A percentile compares a stretch with the other conserved stretches of the same genome.
phyloP scores from a whole-genome alignment of 1,140 invertebrate species.

The Phthorimaea operculella region DNA sequence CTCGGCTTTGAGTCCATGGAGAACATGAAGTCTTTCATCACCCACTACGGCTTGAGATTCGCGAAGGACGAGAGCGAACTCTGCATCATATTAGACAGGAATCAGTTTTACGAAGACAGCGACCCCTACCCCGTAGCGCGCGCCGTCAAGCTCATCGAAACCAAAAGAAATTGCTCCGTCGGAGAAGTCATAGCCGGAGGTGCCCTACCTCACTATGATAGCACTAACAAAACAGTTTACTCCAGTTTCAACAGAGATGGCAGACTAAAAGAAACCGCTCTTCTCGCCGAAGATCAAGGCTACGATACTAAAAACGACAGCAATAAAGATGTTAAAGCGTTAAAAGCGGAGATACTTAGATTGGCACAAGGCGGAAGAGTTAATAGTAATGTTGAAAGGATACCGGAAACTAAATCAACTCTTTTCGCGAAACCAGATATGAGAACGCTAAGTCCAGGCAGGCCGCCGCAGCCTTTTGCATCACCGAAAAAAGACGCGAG shows the following conservation, averaged over 20 bases:
- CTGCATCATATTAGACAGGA: constrained; percentile 70
- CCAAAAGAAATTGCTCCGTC: constrained; percentile 70
- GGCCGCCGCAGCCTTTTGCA: constrained; percentile 17
- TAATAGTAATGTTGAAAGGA: constrained; percentile 31
- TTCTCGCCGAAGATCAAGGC: constrained; percentile 69
- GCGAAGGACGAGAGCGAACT: constrained; percentile 61
- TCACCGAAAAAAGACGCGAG: background rate
- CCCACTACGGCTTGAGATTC: constrained; percentile 70
- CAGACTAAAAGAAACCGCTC: constrained; percentile 64
- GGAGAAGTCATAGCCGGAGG: constrained; percentile 76
- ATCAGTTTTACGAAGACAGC: constrained; percentile 70
- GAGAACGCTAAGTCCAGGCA: constrained; percentile 19
- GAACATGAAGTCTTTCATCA: constrained; percentile 72
- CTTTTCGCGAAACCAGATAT: constrained; percentile 26
- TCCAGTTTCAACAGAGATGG: constrained; percentile 76
- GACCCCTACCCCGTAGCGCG: constrained; percentile 71
- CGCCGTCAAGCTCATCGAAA: constrained; percentile 74
- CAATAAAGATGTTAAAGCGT: constrained; percentile 44
- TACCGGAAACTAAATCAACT: constrained; percentile 24
- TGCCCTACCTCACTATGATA: constrained; percentile 63
- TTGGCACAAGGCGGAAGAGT: constrained; percentile 27
- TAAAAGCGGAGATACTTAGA: constrained; percentile 45
- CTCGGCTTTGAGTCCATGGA: constrained; percentile 74
- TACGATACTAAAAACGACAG: constrained; percentile 56
- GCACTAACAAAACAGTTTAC: constrained; percentile 68